These are phyloP conservation scores for Philereme transversata DNA, from an alignment of 2,888 invertebrate genomes.

Conservation along the genomic window DNA sequence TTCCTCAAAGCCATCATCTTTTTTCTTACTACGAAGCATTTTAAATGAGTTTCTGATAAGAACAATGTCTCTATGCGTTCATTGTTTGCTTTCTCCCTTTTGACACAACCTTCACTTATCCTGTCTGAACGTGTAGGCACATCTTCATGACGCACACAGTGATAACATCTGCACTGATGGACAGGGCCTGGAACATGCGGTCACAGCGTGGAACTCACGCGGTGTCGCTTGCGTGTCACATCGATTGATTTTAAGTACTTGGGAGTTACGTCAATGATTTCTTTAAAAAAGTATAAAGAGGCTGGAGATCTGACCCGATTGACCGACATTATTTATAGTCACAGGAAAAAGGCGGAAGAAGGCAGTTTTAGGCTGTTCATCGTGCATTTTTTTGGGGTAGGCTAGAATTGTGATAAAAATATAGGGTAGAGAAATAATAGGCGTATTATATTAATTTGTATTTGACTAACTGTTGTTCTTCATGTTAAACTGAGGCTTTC, in stretches of 20 bases:
- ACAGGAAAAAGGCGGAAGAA: too few relatives aligned
- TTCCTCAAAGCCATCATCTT: neutral
- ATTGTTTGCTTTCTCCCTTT: neutral
- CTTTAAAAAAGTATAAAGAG: too few relatives aligned
- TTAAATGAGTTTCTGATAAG: neutral
- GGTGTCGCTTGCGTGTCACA: constrained; percentile 44
- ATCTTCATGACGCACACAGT: constrained; percentile 21
- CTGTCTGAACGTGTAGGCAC: neutral
- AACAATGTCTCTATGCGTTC: neutral
- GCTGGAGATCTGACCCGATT: too few relatives aligned
- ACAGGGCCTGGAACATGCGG: constrained; percentile 52
- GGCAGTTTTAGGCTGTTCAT: too few relatives aligned
- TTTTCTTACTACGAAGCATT: too few relatives aligned
- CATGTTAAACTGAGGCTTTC: too few relatives aligned
- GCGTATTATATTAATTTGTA: too few relatives aligned
- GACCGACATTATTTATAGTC: too few relatives aligned
- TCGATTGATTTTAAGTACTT: constrained; percentile 56
- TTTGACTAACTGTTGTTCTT: too few relatives aligned
- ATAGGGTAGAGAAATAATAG: too few relatives aligned
- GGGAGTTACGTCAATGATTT: constrained; percentile 35
- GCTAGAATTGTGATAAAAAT: too few relatives aligned
- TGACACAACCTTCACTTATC: constrained; percentile 20
- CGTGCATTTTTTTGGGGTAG: too few relatives aligned
- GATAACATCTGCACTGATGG: constrained; percentile 39
- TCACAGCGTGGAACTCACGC: constrained; percentile 52